Evolutionary conservation across 2,797 vertebrate genomes (phyloP), one percentile per base, ranked within the genome.

Genomic region (Hemitrygon akajei): DNA sequence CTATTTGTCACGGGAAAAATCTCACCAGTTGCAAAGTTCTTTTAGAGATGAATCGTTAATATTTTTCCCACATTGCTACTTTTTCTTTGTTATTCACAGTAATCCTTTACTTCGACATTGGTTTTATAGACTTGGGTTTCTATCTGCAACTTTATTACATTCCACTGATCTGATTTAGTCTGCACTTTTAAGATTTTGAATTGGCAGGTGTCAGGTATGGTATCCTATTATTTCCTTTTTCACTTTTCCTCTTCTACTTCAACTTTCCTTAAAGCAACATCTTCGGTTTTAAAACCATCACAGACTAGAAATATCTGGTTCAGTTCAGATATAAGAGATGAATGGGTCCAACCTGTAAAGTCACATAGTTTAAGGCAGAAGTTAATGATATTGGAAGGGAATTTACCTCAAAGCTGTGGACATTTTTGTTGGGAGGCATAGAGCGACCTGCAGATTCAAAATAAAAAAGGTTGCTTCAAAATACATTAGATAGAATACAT

Each of bases 41-140:
- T 75, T 27, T 7, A n/a, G 30, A 63, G 7, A 37, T 22, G 30
- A 87, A 87, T 30, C 12, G 71, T 91, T 91, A 73, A 91, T 71
- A 10, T 58, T 27, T 76, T 93, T 76, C 16, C 30, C 40, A 47
- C 40, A 58, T 58, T 25, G 47, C 63, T 75, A 37, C 91, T 37
- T 92, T 4, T 93, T 56, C 47, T 93, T 93, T 93, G 89, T 89
- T 92, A 73, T 47, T 16, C 40, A 30, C 25, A 63, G 22, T 63
- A 66, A 60, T 87, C 37, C 40, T 92, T 93, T 93, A 91, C 25
- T 91, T 66, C 76, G 40, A 37, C 71, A 93, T 76, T 91, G 34
- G 56, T 30, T 75, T 93, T 22, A 75, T 58, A 58, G 18, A 58
- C 27, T 76, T 40, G 7, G 69, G 92, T 92, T 75, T 75, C 25